Evolutionary conservation across 1,140 invertebrate genomes (phyloP).

Genomic region (fruit fly (Drosophila melanogaster)): DNA sequence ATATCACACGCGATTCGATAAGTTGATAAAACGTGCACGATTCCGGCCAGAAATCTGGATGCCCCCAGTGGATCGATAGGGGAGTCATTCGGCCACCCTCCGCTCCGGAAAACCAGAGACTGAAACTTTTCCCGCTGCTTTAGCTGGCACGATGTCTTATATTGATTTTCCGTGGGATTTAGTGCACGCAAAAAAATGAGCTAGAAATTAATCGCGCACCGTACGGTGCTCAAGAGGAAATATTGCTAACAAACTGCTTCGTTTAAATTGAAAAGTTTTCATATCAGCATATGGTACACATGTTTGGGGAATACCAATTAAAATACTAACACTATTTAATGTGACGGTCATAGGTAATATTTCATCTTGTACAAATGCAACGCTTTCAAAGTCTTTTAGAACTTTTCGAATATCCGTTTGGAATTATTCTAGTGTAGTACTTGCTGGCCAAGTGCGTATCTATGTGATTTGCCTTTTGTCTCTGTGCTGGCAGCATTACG

Average conservation of each 20-base stretch:
- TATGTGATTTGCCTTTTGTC: conserved; percentile 18
- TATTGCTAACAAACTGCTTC: background rate
- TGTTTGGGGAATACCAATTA: too few species aligned
- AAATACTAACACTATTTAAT: too few species aligned
- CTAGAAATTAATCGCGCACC: too few species aligned
- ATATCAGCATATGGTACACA: too few species aligned
- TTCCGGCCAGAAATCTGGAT: conserved; percentile 30
- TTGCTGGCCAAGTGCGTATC: conserved; percentile 26
- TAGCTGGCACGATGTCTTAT: conserved; percentile 45
- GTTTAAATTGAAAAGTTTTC: too few species aligned
- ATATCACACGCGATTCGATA: conserved; percentile 41
- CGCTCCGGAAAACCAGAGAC: conserved; percentile 17
- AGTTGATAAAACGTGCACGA: conserved; percentile 38
- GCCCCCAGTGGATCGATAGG: conserved; percentile 25
- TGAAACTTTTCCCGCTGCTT: conserved; percentile 44
- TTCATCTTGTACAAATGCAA: too few species aligned
- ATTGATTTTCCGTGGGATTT: conserved; percentile 57
- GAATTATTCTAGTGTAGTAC: conserved; percentile 5
- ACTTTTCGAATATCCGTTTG: background rate
- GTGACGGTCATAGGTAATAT: too few species aligned
- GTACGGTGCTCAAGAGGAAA: background rate
- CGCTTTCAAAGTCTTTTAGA: background rate
- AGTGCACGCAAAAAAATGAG: conserved; percentile 7
- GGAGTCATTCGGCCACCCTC: conserved; percentile 20
- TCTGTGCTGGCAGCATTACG: conserved; percentile 28